phyloP scores from a whole-genome alignment of 2,113 vertebrate species.

The Cheirogaleus medius region DNA sequence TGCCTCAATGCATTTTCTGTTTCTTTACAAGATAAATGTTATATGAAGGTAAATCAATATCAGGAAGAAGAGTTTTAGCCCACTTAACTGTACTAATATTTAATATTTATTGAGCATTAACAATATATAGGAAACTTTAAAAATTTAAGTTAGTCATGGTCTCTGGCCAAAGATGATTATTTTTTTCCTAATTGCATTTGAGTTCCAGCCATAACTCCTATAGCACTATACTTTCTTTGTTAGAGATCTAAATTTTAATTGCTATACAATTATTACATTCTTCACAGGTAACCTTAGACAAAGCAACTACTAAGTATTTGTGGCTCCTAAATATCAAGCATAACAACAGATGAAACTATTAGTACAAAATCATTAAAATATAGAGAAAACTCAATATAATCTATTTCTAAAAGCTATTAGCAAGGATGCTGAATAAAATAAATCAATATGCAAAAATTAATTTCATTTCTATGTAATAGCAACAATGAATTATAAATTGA shows the following conservation, averaged over 20 bases:
- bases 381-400: background rate
- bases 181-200: slow-evolving; percentile 36
- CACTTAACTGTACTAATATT: slow-evolving; percentile 44
- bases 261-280: background rate
- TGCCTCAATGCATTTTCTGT: background rate
- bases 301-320: background rate
- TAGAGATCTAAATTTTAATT: slow-evolving; percentile 44
- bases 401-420: background rate
- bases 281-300: background rate
- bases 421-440: background rate
- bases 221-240: background rate
- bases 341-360: background rate
- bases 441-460: background rate
- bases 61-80: slow-evolving; percentile 14
- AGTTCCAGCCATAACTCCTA: background rate
- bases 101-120: slow-evolving; percentile 63
- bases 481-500: background rate
- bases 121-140: slow-evolving; percentile 57
- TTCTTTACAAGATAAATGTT: slow-evolving; percentile 61
- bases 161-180: slow-evolving; percentile 23
- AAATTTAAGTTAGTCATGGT: slow-evolving; percentile 42
- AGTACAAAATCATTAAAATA: slow-evolving; percentile 26
- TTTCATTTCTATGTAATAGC: background rate
- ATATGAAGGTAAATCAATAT: slow-evolving; percentile 61
- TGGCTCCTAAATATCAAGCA: background rate